Evolutionary conservation across 92 coral and sea anemone species (phyloP), one percentile per base, ranked within the genome.

Genomic region (Zoanthus sansibaricus): DNA sequence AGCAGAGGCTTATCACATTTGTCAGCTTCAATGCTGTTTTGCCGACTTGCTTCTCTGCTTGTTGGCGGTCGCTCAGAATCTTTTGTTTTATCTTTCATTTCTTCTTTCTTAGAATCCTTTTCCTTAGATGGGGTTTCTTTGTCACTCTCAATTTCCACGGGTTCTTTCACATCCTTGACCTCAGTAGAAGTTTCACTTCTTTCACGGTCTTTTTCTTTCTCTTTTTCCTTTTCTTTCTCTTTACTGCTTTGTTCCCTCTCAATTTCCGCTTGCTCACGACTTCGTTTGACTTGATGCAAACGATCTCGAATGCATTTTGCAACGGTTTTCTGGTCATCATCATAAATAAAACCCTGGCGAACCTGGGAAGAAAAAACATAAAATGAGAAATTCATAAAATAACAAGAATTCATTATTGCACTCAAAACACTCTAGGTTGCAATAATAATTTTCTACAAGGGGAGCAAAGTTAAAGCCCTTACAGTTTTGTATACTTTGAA

Each of bases 281-380:
- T 82, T 76, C 96, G 91, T 67, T 91, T 89, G 90, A 87, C 82
- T 13, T 89, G 95, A 18, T 93, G 93, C 33, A 97, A 88, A 20
- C 99, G 83, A 82, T 97, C 97, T 20, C 95, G 84, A 90, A 97
- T 97, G 15, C 94, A 89, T 86, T 95, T 97, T 56, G 98, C 79
- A 15, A 95, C 98, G 48, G 94, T 93, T 88, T 92, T 91, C 87
- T 92, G 96, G 82, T 94, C 96, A 73, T 93, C 98, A 44, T 94
- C 98, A 49, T 92, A 94, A 77, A 97, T 97, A 78, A 95, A 95
- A 25, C 99, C 98, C 58, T 94, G 93, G 1, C 94, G 88, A 25
- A 91, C 97, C 99, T 97, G 93, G 49, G 42, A 79, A 67, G 47
- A 58, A 16, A 54, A 17, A 87, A 87, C 49, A 56, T 5, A 54